A percentile compares a stretch with the other conserved stretches of the same genome.
These are phyloP conservation scores for Crocidura indochinensis DNA, from an alignment of 2,797 vertebrate species.

Conservation along the genomic window DNA sequence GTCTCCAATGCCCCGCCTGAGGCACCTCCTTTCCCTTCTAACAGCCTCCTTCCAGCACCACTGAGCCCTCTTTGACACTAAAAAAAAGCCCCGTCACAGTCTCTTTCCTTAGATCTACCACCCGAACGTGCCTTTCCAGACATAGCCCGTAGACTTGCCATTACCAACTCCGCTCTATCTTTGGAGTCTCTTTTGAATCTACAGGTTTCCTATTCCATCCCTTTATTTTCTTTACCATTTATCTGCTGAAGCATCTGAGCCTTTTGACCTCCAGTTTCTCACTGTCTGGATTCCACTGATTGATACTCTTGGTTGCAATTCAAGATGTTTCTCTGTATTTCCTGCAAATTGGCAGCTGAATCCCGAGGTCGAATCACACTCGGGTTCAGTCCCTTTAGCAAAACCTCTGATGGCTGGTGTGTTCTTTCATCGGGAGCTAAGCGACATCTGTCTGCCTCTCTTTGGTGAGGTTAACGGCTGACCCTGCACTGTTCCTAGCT, in stretches of 20 bases:
- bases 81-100: neutral
- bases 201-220: neutral
- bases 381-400: neutral
- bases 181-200: constrained; percentile 40
- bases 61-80: neutral
- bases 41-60: neutral
- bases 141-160: neutral
- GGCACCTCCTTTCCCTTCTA: neutral
- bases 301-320: neutral
- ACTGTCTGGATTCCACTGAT: neutral
- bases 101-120: constrained; percentile 11
- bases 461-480: neutral
- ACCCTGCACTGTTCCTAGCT: neutral
- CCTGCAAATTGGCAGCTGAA: constrained; percentile 10
- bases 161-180: neutral
- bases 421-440: neutral
- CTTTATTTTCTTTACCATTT: constrained; percentile 41
- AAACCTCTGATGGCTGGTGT: neutral
- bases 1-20: neutral
- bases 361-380: constrained; percentile 23
- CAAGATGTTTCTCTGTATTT: constrained; percentile 4
- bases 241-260: neutral
- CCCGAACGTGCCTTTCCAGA: neutral
- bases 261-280: neutral
- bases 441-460: neutral